Conservation (phyloP, 2,797 vertebrate genomes). For the Megaceryle alcyon region DNA sequence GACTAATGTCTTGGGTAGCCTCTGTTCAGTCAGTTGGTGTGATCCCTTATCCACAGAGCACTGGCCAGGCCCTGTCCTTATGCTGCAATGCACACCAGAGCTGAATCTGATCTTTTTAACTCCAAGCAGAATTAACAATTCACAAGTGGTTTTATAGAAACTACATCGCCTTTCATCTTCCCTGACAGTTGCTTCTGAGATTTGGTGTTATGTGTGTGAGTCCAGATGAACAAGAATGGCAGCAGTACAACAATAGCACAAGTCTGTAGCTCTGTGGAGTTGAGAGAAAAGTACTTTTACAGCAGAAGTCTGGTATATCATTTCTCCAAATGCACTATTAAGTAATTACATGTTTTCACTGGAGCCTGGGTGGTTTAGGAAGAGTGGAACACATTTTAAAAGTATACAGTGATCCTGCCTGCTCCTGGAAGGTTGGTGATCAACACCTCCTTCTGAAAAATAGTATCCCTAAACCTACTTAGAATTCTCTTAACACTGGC, state of each 20-base stretch:
- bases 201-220: not conserved
- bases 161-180: not conserved
- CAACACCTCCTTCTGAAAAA: not conserved
- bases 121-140: not conserved
- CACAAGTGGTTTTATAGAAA: not conserved
- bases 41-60: not conserved
- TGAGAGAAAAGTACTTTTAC: not conserved
- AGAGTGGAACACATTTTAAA: not conserved
- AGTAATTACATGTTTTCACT: not conserved
- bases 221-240: not conserved
- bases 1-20: not conserved
- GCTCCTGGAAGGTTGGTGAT: not conserved
- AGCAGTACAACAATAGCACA: not conserved
- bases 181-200: not conserved
- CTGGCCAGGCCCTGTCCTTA: not conserved
- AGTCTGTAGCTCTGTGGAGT: not conserved
- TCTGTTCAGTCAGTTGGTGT: not conserved
- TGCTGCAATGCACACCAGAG: not conserved
- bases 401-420: not conserved
- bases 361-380: not conserved
- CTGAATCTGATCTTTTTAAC: not conserved
- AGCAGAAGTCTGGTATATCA: not conserved
- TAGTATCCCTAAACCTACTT: not conserved
- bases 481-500: not conserved
- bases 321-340: not conserved